Evolutionary conservation across 2,113 vertebrate species (phyloP).

Genomic region (Tachycineta bicolor): DNA sequence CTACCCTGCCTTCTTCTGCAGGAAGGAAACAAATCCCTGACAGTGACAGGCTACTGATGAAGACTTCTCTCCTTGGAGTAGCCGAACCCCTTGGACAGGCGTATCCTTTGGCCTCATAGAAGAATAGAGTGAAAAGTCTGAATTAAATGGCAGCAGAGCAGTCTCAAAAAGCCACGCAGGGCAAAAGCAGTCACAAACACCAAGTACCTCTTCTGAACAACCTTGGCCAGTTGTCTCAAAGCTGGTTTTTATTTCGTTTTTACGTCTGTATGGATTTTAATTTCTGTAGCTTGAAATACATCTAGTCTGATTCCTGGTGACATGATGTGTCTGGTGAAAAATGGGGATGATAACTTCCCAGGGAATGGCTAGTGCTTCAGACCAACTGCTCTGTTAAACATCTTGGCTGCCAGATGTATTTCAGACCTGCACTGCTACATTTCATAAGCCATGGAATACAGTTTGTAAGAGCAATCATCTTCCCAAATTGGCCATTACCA

Average conservation of each 20-base stretch:
- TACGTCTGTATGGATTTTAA: slow-evolving; percentile 33
- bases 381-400: slow-evolving; percentile 34
- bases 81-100: neutral
- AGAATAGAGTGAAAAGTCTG: neutral
- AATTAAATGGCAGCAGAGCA: neutral
- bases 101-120: neutral
- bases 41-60: neutral
- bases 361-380: neutral
- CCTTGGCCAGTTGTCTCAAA: neutral
- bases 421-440: slow-evolving; percentile 60
- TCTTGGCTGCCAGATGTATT: slow-evolving; percentile 54
- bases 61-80: neutral
- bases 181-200: neutral
- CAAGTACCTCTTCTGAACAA: neutral
- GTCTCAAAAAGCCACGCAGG: neutral
- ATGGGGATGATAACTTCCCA: slow-evolving; percentile 23
- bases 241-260: neutral
- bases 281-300: slow-evolving; percentile 17
- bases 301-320: neutral
- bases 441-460: slow-evolving; percentile 67
- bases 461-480: slow-evolving; percentile 79
- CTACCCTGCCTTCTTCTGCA: neutral
- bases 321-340: slow-evolving; percentile 13
- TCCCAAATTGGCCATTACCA: slow-evolving; percentile 81
- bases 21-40: neutral